Conservation (phyloP, 2,113 vertebrate species). For the Mixornis gularis region DNA sequence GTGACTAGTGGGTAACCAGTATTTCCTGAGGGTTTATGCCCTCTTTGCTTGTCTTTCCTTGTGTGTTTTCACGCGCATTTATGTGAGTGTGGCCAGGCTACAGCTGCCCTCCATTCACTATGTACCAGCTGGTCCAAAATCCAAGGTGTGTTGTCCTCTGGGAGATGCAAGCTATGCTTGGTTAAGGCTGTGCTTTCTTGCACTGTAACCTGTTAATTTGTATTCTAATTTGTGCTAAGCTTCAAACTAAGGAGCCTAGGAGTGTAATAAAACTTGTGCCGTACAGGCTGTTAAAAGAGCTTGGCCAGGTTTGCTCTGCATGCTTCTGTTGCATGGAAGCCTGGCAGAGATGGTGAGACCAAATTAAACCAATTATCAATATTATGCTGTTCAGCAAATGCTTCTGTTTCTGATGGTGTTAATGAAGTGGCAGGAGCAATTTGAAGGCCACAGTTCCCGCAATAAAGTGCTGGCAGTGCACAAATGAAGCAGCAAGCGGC, state of each 20-base stretch:
- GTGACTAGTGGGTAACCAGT: not conserved
- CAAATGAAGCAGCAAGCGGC: not conserved
- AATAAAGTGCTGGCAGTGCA: not conserved
- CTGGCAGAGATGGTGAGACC: not conserved
- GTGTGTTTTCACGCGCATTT: not conserved
- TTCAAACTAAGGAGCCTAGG: not conserved
- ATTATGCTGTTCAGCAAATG: not conserved
- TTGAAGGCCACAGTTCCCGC: rapidly evolving
- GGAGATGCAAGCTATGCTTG: not conserved
- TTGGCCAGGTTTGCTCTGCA: not conserved
- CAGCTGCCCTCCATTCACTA: not conserved
- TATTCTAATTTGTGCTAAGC: not conserved
- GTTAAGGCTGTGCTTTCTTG: not conserved
- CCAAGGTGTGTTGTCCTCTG: not conserved
- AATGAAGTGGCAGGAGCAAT: not conserved
- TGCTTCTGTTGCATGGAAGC: not conserved
- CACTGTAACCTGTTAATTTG: not conserved
- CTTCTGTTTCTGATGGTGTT: not conserved
- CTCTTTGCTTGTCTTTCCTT: not conserved
- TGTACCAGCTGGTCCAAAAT: not conserved
- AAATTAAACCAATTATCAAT: slow-evolving; percentile 7
- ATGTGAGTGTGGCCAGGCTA: not conserved
- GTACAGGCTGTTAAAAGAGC: not conserved
- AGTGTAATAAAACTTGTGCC: not conserved
- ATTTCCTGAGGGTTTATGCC: not conserved